Evolutionary conservation across 1,140 invertebrate genomes (phyloP).

Genomic region (Drosophila eugracilis): DNA sequence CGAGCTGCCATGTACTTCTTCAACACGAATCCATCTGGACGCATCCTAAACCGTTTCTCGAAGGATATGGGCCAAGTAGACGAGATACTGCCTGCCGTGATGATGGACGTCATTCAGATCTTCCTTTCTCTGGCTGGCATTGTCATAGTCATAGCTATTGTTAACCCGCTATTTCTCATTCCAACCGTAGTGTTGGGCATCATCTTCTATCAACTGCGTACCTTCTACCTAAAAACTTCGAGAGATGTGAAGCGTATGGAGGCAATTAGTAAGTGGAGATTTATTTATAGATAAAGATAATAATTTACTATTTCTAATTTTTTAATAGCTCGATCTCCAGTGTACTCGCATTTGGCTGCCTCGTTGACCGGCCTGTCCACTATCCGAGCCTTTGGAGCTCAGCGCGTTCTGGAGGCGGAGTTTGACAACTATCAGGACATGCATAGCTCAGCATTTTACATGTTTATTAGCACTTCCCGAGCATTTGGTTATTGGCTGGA

Average conservation of each 20-base stretch:
- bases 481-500: constrained; percentile 93
- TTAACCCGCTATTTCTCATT: constrained; percentile 91
- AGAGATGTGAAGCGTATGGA: constrained; percentile 95
- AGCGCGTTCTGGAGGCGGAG: constrained; percentile 91
- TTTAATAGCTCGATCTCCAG: constrained; percentile 89
- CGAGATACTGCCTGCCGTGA: constrained; percentile 91
- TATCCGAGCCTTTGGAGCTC: constrained; percentile 93
- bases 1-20: constrained; percentile 93
- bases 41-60: constrained; percentile 92
- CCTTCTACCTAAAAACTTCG: constrained; percentile 93
- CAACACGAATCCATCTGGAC: constrained; percentile 91
- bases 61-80: constrained; percentile 95
- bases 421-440: constrained; percentile 92
- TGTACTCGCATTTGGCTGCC: constrained; percentile 95
- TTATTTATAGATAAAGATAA: not conserved
- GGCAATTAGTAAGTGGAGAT: constrained; percentile 90
- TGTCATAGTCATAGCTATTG: constrained; percentile 89
- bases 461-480: constrained; percentile 88
- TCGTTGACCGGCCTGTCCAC: constrained; percentile 95
- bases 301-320: not conserved
- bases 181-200: constrained; percentile 89
- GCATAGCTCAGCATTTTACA: constrained; percentile 88
- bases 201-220: constrained; percentile 91
- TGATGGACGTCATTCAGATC: constrained; percentile 92
- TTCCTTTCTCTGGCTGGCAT: constrained; percentile 90